These are phyloP conservation scores for Lasius fuliginosus DNA, from an alignment of 2,888 invertebrate species.

Conservation along the genomic window DNA sequence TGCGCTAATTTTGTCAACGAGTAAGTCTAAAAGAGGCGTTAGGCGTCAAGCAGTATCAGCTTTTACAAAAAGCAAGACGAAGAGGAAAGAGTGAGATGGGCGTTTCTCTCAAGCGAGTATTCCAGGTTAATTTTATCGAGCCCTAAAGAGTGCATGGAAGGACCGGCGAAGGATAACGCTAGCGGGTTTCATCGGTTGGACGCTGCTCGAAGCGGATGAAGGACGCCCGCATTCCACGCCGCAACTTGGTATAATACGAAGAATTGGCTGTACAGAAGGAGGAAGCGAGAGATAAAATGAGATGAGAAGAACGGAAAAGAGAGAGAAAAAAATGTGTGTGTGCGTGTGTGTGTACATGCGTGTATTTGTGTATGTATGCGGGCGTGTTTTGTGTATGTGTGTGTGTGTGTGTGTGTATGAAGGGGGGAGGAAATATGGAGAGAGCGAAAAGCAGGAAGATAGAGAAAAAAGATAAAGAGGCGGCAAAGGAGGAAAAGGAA, in stretches of 20 bases:
- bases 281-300: slow-evolving; percentile 52
- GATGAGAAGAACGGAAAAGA: slow-evolving; percentile 53
- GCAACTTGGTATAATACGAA: slow-evolving; percentile 86
- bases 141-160: slow-evolving; percentile 78
- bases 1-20: slow-evolving; percentile 64
- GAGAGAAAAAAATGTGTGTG: slow-evolving; percentile 13
- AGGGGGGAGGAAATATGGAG: slow-evolving; percentile 31
- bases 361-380: too few relatives aligned
- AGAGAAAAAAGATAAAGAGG: slow-evolving; percentile 3
- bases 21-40: slow-evolving; percentile 56
- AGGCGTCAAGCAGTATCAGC: slow-evolving; percentile 57
- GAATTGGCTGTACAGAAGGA: slow-evolving; percentile 81
- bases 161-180: slow-evolving; percentile 80
- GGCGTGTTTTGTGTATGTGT: background rate
- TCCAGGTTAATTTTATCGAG: slow-evolving; percentile 78
- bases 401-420: background rate
- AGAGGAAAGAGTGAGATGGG: slow-evolving; percentile 58
- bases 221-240: slow-evolving; percentile 86
- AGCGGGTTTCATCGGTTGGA: slow-evolving; percentile 81
- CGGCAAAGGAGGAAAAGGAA: background rate
- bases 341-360: too few relatives aligned
- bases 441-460: slow-evolving; percentile 16
- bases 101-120: slow-evolving; percentile 73
- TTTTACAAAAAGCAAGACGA: slow-evolving; percentile 66
- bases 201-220: slow-evolving; percentile 84